phyloP scores from a whole-genome alignment of 2,113 vertebrate species.

The Amphiprion ocellaris region DNA sequence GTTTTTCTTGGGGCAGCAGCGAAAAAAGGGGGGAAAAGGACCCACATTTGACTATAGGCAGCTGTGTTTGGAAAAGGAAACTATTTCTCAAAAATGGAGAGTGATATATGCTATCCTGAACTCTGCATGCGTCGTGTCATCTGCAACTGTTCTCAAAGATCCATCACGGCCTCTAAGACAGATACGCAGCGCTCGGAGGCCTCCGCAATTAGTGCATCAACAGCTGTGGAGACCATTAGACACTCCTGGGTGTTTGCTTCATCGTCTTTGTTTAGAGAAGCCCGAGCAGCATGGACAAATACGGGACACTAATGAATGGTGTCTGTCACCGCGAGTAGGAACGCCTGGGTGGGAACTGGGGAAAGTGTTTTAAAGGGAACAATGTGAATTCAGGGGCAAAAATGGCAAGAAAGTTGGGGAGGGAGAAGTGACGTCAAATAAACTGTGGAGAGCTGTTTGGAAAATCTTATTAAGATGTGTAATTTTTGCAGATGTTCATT shows the following conservation, averaged over 20 bases:
- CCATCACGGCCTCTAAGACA: constrained; percentile 70
- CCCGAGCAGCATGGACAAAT: constrained; percentile 53
- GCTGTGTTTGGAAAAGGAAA: constrained; percentile 89
- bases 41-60: constrained; percentile 69
- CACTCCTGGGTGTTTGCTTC: constrained; percentile 57
- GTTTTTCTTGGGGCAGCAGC: constrained; percentile 25
- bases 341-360: constrained; percentile 26
- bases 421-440: constrained; percentile 46
- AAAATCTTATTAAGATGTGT: constrained; percentile 71
- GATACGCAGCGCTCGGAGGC: constrained; percentile 58
- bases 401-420: neutral
- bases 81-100: constrained; percentile 76
- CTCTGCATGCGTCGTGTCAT: constrained; percentile 58
- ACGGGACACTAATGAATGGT: constrained; percentile 61
- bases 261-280: constrained; percentile 68
- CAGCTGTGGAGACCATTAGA: constrained; percentile 83
- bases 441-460: constrained; percentile 49
- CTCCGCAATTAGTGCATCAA: constrained; percentile 76
- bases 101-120: constrained; percentile 74
- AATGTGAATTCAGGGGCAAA: constrained; percentile 17
- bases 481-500: constrained; percentile 77
- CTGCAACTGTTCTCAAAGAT: constrained; percentile 69
- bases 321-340: constrained; percentile 61
- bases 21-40: constrained; percentile 18
- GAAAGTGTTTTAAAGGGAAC: neutral